These are phyloP conservation scores for Cichladusa arquata DNA, from an alignment of 2,113 vertebrate genomes.

Conservation along the genomic window DNA sequence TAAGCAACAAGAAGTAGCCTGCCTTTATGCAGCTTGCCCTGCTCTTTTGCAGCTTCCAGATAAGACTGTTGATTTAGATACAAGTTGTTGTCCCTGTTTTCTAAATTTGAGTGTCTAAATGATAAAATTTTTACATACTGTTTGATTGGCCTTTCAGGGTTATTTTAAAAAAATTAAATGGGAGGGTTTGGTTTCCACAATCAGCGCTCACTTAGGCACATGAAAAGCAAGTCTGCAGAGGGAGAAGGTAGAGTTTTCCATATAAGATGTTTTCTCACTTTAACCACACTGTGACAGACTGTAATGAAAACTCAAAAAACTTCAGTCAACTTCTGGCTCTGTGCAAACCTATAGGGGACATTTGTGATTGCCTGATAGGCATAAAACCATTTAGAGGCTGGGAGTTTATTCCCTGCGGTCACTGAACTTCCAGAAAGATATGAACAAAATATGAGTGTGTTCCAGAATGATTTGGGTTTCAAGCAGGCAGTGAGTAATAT, in stretches of 20 bases:
- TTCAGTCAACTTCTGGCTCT: neutral
- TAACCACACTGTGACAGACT: neutral
- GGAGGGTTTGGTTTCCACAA: fast-evolving
- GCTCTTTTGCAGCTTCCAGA: neutral
- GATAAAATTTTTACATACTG: neutral
- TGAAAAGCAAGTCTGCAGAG: neutral
- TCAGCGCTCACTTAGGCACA: neutral
- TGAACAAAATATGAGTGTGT: neutral
- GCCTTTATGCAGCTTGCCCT: neutral
- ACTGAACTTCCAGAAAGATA: neutral
- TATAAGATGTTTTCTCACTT: neutral
- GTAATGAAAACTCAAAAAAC: neutral
- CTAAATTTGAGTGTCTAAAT: neutral
- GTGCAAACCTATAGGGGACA: neutral
- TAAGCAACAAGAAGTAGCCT: neutral
- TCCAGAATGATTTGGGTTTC: neutral
- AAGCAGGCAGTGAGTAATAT: neutral
- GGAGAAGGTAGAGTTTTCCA: neutral
- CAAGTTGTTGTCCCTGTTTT: neutral
- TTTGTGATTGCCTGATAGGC: neutral
- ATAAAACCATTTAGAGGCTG: neutral
- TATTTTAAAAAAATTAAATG: neutral
- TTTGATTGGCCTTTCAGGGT: neutral
- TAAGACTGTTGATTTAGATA: neutral
- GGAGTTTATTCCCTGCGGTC: neutral